These are phyloP conservation scores for Hirtodrosophila trivittata DNA, from an alignment of 2,888 invertebrate species.

Conservation along the genomic window DNA sequence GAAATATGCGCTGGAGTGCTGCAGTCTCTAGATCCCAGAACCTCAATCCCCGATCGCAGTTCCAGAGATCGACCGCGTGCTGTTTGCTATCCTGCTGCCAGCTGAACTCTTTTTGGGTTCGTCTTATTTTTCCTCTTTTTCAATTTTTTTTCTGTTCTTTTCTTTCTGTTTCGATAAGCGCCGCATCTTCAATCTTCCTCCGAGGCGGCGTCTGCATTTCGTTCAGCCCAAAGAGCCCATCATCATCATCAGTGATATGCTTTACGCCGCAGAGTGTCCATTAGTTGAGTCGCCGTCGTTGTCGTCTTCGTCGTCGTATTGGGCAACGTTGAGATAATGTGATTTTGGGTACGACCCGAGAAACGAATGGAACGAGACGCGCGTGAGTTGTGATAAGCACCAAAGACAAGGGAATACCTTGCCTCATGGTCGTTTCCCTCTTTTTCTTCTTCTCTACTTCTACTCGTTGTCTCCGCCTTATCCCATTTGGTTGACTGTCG, in stretches of 20 bases:
- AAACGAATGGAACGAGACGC: slow-evolving; percentile 74
- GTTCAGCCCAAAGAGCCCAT: slow-evolving; percentile 53
- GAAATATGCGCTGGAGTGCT: slow-evolving; percentile 63
- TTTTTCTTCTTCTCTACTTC: not conserved
- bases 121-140: slow-evolving; percentile 20
- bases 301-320: slow-evolving; percentile 50
- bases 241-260: slow-evolving; percentile 72
- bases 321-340: slow-evolving; percentile 68
- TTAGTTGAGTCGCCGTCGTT: slow-evolving; percentile 54
- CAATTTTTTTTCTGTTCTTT: slow-evolving; percentile 22
- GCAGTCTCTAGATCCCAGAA: slow-evolving; percentile 19
- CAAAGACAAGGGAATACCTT: slow-evolving; percentile 81
- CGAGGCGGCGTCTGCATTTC: slow-evolving; percentile 57
- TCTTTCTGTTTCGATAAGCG: slow-evolving; percentile 77
- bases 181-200: slow-evolving; percentile 81
- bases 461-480: not conserved
- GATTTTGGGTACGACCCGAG: slow-evolving; percentile 67
- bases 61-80: slow-evolving; percentile 24
- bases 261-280: slow-evolving; percentile 70
- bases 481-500: slow-evolving; percentile 9
- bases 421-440: slow-evolving; percentile 20
- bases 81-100: slow-evolving; percentile 55
- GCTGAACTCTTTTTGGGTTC: slow-evolving; percentile 67
- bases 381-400: slow-evolving; percentile 76
- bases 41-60: slow-evolving; percentile 9